Evolutionary conservation across 64 coral and sea anemone species (phyloP).

Genomic region (Dendrophyllia cribrosa): DNA sequence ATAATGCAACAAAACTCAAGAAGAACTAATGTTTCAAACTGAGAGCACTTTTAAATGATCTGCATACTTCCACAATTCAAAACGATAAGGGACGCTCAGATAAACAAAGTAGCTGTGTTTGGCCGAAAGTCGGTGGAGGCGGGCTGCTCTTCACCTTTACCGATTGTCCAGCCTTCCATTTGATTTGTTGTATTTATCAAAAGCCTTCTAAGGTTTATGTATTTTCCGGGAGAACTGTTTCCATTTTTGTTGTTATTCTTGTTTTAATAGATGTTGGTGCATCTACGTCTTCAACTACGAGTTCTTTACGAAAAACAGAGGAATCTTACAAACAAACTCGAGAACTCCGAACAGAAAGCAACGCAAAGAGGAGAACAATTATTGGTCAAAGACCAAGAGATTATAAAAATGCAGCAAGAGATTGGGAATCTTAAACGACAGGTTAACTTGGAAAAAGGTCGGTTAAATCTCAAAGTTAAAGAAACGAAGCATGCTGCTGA

Average conservation of each 20-base stretch:
- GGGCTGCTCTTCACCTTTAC: too few relatives aligned
- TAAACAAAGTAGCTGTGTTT: too few relatives aligned
- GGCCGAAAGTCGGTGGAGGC: too few relatives aligned
- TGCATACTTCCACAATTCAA: too few relatives aligned
- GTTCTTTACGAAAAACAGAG: constrained; percentile 25
- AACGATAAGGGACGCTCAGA: too few relatives aligned
- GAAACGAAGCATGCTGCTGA: neutral
- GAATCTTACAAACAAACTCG: neutral
- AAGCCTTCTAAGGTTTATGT: neutral
- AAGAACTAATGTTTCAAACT: too few relatives aligned
- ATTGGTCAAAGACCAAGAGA: neutral
- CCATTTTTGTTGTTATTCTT: neutral
- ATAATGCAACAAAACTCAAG: too few relatives aligned
- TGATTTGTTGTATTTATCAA: too few relatives aligned
- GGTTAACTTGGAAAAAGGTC: neutral
- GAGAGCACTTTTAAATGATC: too few relatives aligned
- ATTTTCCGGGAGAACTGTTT: neutral
- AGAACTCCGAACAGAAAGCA: neutral
- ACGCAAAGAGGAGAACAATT: neutral
- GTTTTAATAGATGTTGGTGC: constrained; percentile 12
- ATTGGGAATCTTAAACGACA: neutral
- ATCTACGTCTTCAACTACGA: constrained; percentile 9
- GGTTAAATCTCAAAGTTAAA: neutral
- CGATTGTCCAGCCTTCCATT: too few relatives aligned
- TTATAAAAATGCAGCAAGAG: neutral